These are phyloP conservation scores for Acrobasis repandana DNA, from an alignment of 2,888 invertebrate genomes.

Conservation along the genomic window DNA sequence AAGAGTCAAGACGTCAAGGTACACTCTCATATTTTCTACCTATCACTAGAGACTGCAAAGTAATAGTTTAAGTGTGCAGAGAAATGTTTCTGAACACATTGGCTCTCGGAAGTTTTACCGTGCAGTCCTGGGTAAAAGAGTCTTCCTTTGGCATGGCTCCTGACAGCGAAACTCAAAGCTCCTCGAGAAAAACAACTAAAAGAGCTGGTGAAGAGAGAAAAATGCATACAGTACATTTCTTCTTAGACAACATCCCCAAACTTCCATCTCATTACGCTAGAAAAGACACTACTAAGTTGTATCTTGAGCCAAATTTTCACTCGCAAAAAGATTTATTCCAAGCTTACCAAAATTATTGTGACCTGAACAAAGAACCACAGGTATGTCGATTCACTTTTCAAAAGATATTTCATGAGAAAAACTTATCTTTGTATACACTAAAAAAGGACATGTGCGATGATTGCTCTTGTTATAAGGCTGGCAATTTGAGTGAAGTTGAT, in stretches of 20 bases:
- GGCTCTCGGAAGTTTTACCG: constrained; percentile 28
- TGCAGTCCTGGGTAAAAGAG: constrained; percentile 32
- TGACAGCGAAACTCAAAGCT: no score
- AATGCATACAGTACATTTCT: constrained; percentile 23
- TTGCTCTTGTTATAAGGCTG: constrained; percentile 29
- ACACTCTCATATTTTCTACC: no score
- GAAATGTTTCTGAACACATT: constrained; percentile 33
- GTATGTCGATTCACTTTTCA: constrained; percentile 36
- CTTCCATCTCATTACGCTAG: constrained; percentile 23
- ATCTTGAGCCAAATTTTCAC: constrained; percentile 34
- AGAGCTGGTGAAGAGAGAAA: no score
- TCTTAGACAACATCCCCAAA: constrained; percentile 34
- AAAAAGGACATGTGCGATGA: constrained; percentile 39
- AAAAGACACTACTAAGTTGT: constrained; percentile 33
- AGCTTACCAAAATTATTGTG: constrained; percentile 33
- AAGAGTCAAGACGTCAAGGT: no score
- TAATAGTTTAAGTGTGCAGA: constrained; percentile 33
- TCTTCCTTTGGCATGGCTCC: no score
- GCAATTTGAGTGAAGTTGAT: constrained; percentile 27
- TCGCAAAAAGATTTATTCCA: constrained; percentile 32
- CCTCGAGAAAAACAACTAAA: no score
- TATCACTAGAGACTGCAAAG: no score
- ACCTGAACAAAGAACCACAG: constrained; percentile 28
- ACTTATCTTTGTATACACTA: constrained; percentile 34
- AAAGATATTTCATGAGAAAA: constrained; percentile 36